Conservation (phyloP, 2,797 vertebrate species). For the Chloroceryle amazona region DNA sequence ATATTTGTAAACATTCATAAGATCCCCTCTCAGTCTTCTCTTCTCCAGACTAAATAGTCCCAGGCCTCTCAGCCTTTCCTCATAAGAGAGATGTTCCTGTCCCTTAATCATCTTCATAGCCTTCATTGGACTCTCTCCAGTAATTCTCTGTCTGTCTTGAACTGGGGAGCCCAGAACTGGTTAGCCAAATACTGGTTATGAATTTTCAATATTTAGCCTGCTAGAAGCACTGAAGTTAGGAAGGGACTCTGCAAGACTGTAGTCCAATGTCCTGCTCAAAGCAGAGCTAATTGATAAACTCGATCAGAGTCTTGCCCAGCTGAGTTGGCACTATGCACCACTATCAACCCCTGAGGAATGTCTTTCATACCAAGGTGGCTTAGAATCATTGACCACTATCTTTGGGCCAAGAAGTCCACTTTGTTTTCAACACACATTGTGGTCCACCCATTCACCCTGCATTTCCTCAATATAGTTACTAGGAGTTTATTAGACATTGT, state of each 20-base stretch:
- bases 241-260: not conserved
- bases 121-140: too few relatives aligned
- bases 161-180: too few relatives aligned
- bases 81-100: too few relatives aligned
- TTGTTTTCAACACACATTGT: not conserved
- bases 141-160: too few relatives aligned
- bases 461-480: not conserved
- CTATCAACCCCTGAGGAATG: not conserved
- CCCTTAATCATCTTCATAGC: too few relatives aligned
- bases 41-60: too few relatives aligned
- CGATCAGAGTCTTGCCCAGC: not conserved
- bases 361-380: rapidly evolving
- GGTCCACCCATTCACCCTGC: not conserved
- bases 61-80: too few relatives aligned
- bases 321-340: not conserved
- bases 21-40: too few relatives aligned
- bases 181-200: not conserved
- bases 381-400: not conserved
- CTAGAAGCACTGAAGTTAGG: not conserved
- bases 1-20: too few relatives aligned
- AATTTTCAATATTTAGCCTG: not conserved
- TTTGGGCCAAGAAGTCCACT: not conserved
- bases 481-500: not conserved
- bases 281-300: not conserved
- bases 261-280: not conserved